Evolutionary conservation across 2,888 invertebrate genomes (phyloP).

Genomic region (Colostygia pectinataria): DNA sequence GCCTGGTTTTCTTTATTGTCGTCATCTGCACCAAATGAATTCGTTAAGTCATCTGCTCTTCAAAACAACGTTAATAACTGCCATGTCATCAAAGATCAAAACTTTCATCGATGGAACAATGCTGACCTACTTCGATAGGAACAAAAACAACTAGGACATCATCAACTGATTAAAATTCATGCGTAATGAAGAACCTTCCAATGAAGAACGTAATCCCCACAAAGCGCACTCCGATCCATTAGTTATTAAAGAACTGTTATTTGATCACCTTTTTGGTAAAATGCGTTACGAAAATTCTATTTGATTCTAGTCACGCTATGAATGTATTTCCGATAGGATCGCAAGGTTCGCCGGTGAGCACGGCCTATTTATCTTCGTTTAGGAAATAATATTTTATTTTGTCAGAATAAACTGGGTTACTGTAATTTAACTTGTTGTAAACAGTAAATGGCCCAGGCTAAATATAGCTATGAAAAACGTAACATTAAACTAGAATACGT

Average conservation of each 20-base stretch:
- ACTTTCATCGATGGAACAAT: slow-evolving; percentile 15
- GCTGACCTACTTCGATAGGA: slow-evolving; percentile 22
- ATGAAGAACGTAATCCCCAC: slow-evolving; percentile 13
- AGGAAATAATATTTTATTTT: slow-evolving; percentile 30
- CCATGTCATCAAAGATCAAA: slow-evolving; percentile 4
- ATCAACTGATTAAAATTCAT: slow-evolving; percentile 26
- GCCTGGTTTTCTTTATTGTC: slow-evolving; percentile 80
- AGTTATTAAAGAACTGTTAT: slow-evolving; percentile 23
- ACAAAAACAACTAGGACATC: slow-evolving; percentile 19
- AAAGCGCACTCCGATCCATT: slow-evolving; percentile 23
- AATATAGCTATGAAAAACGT: too few relatives aligned
- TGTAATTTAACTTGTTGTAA: slow-evolving; percentile 1
- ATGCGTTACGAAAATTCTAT: slow-evolving; percentile 25
- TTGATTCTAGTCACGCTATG: slow-evolving; percentile 35
- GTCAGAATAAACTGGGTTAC: slow-evolving; percentile 12
- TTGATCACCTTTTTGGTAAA: slow-evolving; percentile 18
- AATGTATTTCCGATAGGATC: slow-evolving; percentile 36
- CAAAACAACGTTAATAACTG: slow-evolving; percentile 3
- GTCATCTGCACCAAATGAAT: slow-evolving; percentile 53
- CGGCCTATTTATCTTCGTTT: slow-evolving; percentile 35
- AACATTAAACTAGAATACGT: too few relatives aligned
- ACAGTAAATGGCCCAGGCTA: background rate
- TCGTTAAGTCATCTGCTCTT: background rate
- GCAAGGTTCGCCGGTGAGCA: slow-evolving; percentile 28
- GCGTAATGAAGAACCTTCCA: slow-evolving; percentile 17